Evolutionary conservation across 2,797 vertebrate genomes (phyloP).

Genomic region (Crocidura indochinensis): DNA sequence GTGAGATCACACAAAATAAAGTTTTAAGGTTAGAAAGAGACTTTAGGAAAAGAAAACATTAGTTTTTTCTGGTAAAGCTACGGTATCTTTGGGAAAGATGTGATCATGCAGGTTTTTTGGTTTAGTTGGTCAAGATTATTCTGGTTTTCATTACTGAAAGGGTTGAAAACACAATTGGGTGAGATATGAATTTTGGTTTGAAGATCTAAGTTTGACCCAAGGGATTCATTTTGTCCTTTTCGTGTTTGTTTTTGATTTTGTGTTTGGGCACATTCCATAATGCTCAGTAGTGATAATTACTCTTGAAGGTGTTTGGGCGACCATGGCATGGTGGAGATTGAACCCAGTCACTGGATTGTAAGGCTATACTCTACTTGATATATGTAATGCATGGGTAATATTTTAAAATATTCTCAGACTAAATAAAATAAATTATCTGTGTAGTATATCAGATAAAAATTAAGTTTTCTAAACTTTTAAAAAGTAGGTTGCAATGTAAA

Average conservation of each 20-base stretch:
- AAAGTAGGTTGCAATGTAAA: background rate
- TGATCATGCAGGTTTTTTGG: background rate
- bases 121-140: background rate
- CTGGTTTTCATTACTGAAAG: background rate
- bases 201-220: background rate
- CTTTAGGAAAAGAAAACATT: background rate
- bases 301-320: too few species aligned
- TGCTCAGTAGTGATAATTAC: too few species aligned
- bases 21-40: background rate
- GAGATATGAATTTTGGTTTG: background rate
- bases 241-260: background rate
- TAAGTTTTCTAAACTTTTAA: conserved; percentile 23
- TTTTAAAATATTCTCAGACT: background rate
- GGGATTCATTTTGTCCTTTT: background rate
- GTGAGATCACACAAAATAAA: background rate
- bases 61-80: background rate
- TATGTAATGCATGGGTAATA: background rate
- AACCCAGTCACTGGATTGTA: too few species aligned
- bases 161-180: background rate
- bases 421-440: conserved; percentile 10
- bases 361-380: too few species aligned
- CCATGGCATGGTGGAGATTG: too few species aligned
- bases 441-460: background rate
- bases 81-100: background rate
- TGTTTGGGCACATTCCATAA: too few species aligned